These are phyloP conservation scores for Phragmatobia fuliginosa DNA, from an alignment of 2,888 invertebrate species.

Conservation along the genomic window DNA sequence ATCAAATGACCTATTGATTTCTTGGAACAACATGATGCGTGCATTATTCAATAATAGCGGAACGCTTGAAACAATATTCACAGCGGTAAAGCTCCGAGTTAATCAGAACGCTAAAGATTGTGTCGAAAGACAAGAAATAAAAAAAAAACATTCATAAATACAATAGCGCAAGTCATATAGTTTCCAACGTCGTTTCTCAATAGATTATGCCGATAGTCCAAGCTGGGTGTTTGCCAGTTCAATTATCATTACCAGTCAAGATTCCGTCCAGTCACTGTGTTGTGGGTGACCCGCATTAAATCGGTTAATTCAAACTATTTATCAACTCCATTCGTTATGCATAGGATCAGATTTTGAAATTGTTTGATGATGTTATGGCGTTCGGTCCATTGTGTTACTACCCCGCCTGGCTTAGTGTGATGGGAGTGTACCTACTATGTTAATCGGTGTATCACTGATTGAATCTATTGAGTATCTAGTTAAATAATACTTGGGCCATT, in stretches of 20 bases:
- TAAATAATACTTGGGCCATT: constrained; percentile 56
- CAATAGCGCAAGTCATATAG: constrained; percentile 85
- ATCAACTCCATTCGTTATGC: constrained; percentile 85
- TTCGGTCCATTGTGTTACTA: constrained; percentile 69
- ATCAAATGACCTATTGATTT: constrained; percentile 33
- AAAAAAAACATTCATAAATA: constrained; percentile 83
- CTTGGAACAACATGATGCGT: constrained; percentile 24
- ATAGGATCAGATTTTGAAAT: constrained; percentile 85
- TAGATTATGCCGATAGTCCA: constrained; percentile 80
- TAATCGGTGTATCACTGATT: constrained; percentile 78
- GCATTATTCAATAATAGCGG: constrained; percentile 71
- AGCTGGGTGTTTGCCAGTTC: constrained; percentile 86
- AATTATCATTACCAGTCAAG: constrained; percentile 84
- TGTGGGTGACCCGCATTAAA: constrained; percentile 87
- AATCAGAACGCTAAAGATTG: constrained; percentile 86
- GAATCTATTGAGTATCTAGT: constrained; percentile 74
- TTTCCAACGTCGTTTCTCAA: constrained; percentile 76
- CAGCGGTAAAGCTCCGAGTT: constrained; percentile 82
- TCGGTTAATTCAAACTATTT: constrained; percentile 87
- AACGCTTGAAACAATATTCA: constrained; percentile 79
- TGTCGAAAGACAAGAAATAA: constrained; percentile 82
- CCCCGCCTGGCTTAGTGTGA: constrained; percentile 79
- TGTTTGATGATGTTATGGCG: constrained; percentile 85
- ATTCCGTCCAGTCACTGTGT: constrained; percentile 81
- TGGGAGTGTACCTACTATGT: constrained; percentile 80